phyloP scores from a whole-genome alignment of 2,113 vertebrate species.

The Gnathonemus longibarbis region DNA sequence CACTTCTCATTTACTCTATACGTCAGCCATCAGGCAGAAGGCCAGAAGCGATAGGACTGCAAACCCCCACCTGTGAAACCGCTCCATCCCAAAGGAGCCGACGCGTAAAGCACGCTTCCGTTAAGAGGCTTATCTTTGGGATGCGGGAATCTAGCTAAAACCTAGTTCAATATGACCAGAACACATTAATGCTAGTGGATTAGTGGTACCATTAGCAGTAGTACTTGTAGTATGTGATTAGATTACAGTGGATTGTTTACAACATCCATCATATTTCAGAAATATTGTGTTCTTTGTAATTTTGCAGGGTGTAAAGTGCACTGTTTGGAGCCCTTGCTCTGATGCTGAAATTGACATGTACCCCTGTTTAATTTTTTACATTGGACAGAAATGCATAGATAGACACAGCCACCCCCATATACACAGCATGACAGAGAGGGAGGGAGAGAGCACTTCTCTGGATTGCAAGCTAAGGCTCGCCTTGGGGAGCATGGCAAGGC shows the following conservation, averaged over 20 bases:
- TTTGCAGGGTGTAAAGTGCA: not conserved
- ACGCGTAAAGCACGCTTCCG: not conserved
- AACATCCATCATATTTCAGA: not conserved
- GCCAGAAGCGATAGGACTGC: not conserved
- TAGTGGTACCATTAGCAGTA: not conserved
- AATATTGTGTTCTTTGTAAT: not conserved
- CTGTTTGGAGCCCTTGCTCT: not conserved
- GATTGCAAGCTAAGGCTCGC: not conserved
- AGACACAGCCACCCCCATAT: not conserved
- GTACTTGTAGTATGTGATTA: not conserved
- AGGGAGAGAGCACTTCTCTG: not conserved
- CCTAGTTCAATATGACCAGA: not conserved
- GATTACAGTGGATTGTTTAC: not conserved
- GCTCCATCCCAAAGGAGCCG: not conserved
- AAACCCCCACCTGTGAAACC: not conserved
- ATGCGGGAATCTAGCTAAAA: not conserved
- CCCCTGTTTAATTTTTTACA: not conserved
- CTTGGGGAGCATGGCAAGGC: not conserved
- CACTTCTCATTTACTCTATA: not conserved
- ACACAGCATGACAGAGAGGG: not conserved
- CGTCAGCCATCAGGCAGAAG: not conserved
- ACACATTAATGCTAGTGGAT: not conserved
- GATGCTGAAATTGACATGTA: not conserved
- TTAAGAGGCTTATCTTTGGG: conserved; percentile 1
- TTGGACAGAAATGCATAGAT: not conserved